A percentile compares a stretch with the other conserved stretches of the same genome.
phyloP scores from a whole-genome alignment of 2,888 invertebrate species.

The Chouioia cunea region DNA sequence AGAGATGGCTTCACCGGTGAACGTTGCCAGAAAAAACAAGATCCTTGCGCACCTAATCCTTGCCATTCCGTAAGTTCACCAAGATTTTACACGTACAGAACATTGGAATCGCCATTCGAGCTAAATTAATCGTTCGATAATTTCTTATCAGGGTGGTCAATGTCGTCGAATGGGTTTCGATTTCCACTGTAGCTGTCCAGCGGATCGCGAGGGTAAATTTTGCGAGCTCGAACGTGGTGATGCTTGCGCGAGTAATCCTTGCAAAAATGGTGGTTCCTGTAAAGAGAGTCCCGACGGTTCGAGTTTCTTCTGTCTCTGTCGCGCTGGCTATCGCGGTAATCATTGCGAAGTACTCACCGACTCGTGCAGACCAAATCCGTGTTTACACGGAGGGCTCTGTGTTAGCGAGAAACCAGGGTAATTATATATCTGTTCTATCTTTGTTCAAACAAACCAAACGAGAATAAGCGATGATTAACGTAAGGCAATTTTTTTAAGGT shows the following conservation, averaged over 20 bases:
- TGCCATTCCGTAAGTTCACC: slow-evolving; percentile 72
- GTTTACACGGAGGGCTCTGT: slow-evolving; percentile 89
- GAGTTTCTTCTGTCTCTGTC: slow-evolving; percentile 91
- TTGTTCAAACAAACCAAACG: not conserved
- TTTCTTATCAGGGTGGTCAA: slow-evolving; percentile 76
- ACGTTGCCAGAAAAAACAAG: slow-evolving; percentile 87
- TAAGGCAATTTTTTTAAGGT: slow-evolving; percentile 53
- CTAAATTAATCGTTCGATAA: not conserved
- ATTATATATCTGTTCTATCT: slow-evolving; percentile 53
- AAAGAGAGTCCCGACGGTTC: slow-evolving; percentile 88
- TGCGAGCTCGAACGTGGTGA: slow-evolving; percentile 89
- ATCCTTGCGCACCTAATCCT: slow-evolving; percentile 91
- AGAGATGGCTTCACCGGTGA: slow-evolving; percentile 86
- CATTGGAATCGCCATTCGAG: not conserved
- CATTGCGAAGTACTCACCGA: slow-evolving; percentile 90
- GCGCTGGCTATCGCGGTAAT: slow-evolving; percentile 91
- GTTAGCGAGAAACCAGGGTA: slow-evolving; percentile 90
- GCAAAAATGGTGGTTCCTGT: slow-evolving; percentile 92
- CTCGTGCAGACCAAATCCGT: slow-evolving; percentile 94
- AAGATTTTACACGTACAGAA: not conserved
- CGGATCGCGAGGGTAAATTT: slow-evolving; percentile 82
- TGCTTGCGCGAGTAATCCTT: slow-evolving; percentile 87
- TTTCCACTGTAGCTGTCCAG: slow-evolving; percentile 85
- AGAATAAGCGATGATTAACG: not conserved
- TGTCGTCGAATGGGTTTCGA: slow-evolving; percentile 88